Percentiles rank a stretch among this genome's conserved stretches.
Evolutionary conservation across 2,888 invertebrate genomes (phyloP).

Genomic region (Lasioglossum villosulum): DNA sequence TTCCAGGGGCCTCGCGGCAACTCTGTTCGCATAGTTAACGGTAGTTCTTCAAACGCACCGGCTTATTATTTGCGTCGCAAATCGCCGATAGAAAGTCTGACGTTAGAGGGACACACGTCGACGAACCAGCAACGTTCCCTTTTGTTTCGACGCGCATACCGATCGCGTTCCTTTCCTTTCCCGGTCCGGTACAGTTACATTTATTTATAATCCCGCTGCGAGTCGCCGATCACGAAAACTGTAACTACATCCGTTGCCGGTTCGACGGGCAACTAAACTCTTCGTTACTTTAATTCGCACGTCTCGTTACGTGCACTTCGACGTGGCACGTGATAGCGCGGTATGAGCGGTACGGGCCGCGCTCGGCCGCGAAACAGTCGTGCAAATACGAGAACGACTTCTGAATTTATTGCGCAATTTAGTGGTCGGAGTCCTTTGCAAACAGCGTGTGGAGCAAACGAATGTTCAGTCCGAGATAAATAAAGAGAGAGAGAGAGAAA

Average conservation of each 20-base stretch:
- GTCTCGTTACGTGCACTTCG: slow-evolving; percentile 54
- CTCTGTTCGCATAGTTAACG: slow-evolving; percentile 1
- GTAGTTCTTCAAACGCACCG: not conserved
- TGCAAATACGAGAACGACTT: slow-evolving; percentile 61
- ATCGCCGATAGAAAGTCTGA: slow-evolving; percentile 24
- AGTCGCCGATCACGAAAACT: slow-evolving; percentile 42
- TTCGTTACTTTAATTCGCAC: slow-evolving; percentile 62
- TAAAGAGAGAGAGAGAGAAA: not conserved
- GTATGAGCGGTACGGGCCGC: slow-evolving; percentile 31
- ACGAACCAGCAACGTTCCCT: slow-evolving; percentile 33
- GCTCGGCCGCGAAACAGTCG: slow-evolving; percentile 54
- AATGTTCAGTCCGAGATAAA: not conserved
- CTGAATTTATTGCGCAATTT: slow-evolving; percentile 67
- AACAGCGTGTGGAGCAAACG: slow-evolving; percentile 8
- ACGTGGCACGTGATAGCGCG: slow-evolving; percentile 52
- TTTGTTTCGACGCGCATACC: slow-evolving; percentile 24
- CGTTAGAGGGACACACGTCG: not conserved
- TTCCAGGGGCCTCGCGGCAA: slow-evolving; percentile 14
- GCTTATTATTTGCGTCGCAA: slow-evolving; percentile 19
- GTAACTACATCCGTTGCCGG: slow-evolving; percentile 47
- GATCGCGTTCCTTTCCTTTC: slow-evolving; percentile 3
- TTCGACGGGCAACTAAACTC: slow-evolving; percentile 45
- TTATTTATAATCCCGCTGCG: slow-evolving; percentile 30
- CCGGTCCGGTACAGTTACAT: slow-evolving; percentile 37
- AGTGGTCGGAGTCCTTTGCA: slow-evolving; percentile 33